Percentiles rank a stretch among this genome's conserved stretches.
phyloP scores from a whole-genome alignment of 1,140 invertebrate species.

The Pachypeltis micranthus region DNA sequence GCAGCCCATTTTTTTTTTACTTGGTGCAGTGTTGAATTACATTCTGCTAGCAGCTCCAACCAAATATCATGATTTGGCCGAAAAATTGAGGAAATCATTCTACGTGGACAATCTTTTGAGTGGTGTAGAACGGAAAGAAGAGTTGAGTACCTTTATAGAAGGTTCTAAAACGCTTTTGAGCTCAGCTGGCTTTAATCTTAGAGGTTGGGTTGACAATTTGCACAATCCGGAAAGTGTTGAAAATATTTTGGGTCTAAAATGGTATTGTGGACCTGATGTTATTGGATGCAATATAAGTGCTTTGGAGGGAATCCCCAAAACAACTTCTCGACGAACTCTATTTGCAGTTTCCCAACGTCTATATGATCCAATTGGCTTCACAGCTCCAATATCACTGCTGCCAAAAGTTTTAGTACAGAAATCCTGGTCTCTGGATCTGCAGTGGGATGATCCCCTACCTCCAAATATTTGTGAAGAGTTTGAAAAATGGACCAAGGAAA shows the following conservation, averaged over 20 bases:
- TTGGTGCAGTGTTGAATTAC: neutral
- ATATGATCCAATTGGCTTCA: conserved; percentile 30
- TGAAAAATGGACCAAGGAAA: neutral
- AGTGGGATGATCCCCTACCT: conserved; percentile 25
- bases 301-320: neutral
- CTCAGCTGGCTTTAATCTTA: neutral
- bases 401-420: conserved; percentile 30
- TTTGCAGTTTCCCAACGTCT: conserved; percentile 17
- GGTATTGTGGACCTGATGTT: neutral
- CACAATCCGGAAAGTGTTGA: neutral
- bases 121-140: neutral
- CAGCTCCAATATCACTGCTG: conserved; percentile 25
- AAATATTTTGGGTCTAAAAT: neutral
- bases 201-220: neutral
- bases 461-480: neutral
- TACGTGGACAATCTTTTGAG: neutral
- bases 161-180: neutral
- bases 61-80: neutral
- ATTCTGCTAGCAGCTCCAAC: neutral
- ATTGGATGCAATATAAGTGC: neutral
- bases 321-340: neutral
- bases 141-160: neutral
- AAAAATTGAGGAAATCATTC: neutral
- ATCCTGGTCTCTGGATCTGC: conserved; percentile 23
- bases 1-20: neutral